Percentiles rank a stretch among this genome's conserved stretches.
Conservation (phyloP, 2,888 invertebrate species). For the Rhabditophanes sp. region DNA sequence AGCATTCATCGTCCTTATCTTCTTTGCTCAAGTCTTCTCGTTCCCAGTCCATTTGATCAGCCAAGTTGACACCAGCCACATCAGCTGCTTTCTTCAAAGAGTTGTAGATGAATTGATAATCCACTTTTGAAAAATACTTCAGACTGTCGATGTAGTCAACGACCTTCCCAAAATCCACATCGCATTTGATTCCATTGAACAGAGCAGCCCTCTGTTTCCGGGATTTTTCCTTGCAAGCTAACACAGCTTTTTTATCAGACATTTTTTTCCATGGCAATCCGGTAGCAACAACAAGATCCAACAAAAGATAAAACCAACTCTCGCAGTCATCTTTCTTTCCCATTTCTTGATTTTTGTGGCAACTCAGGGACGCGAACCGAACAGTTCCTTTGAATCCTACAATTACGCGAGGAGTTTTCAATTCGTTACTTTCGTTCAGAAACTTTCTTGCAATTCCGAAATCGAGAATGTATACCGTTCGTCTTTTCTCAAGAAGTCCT, state of each 20-base stretch:
- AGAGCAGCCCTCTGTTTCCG: conserved; percentile 14
- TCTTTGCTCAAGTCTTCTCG: no score
- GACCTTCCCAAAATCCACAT: conserved; percentile 17
- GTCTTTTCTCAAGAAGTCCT: no score
- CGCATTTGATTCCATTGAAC: conserved; percentile 12
- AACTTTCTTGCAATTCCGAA: conserved; percentile 29
- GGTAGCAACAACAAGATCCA: conserved; percentile 14
- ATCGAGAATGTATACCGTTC: conserved; percentile 25
- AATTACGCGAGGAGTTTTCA: conserved; percentile 16
- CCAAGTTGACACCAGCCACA: no score
- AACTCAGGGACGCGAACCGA: conserved; percentile 20
- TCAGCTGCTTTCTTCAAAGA: no score
- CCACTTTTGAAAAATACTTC: conserved; percentile 21
- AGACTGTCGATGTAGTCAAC: conserved; percentile 22
- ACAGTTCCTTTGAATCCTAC: conserved; percentile 20
- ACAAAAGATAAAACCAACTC: conserved; percentile 25
- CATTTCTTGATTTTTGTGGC: conserved; percentile 17
- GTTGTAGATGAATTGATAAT: conserved; percentile 24
- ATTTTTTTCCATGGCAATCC: conserved; percentile 27
- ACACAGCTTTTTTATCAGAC: conserved; percentile 19
- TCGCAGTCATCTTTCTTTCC: conserved; percentile 27
- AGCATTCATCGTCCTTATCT: no score
- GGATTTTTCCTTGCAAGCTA: conserved; percentile 17
- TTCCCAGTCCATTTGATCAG: no score
- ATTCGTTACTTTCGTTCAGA: conserved; percentile 11